Evolutionary conservation across 2,797 vertebrate species (phyloP).

Genomic region (Tachyglossus aculeatus): DNA sequence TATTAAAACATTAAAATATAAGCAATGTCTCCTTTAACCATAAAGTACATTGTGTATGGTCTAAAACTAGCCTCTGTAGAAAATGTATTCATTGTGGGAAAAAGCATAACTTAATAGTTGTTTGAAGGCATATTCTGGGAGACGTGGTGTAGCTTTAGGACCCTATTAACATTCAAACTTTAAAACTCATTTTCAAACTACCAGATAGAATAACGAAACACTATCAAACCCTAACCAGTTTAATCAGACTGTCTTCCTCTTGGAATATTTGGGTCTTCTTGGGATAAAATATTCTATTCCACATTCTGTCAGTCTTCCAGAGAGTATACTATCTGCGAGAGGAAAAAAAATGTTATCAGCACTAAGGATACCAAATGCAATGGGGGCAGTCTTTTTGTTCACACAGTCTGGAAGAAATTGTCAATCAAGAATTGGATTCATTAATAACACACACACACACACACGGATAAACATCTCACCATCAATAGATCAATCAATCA

Average conservation of each 20-base stretch:
- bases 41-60: not conserved
- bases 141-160: not conserved
- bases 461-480: not conserved
- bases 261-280: not conserved
- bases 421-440: not conserved
- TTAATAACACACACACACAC: not conserved
- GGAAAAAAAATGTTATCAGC: not conserved
- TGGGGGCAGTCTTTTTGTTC: not conserved
- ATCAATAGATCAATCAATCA: not conserved
- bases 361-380: not conserved
- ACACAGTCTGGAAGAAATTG: not conserved
- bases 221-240: not conserved
- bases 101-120: not conserved
- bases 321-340: not conserved
- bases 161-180: not conserved
- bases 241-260: not conserved
- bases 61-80: constrained; percentile 17
- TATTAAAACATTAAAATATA: constrained; percentile 53
- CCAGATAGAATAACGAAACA: not conserved
- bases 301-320: not conserved
- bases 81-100: constrained; percentile 15
- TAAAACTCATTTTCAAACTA: not conserved
- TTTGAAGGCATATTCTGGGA: not conserved
- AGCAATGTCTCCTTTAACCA: constrained; percentile 35
- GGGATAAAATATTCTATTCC: not conserved